Evolutionary conservation across 2,113 vertebrate genomes (phyloP).

Genomic region (Daphoenositta chrysoptera): DNA sequence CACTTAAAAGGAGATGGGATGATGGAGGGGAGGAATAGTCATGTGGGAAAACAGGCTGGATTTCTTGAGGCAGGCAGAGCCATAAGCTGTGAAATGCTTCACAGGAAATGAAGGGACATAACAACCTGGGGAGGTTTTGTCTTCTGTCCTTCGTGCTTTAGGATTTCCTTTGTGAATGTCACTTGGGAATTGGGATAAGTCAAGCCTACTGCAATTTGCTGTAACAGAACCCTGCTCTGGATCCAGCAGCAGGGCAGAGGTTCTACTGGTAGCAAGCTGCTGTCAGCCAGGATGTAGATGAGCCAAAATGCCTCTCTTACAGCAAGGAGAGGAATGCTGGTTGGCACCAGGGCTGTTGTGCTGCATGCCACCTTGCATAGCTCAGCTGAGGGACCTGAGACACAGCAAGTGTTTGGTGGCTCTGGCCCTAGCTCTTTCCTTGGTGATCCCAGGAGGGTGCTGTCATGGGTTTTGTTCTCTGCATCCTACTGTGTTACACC

Average conservation of each 20-base stretch:
- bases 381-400: background rate
- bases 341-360: background rate
- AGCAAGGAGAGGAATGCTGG: background rate
- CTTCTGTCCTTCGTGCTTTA: background rate
- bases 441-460: background rate
- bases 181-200: background rate
- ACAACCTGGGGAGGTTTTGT: background rate
- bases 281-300: background rate
- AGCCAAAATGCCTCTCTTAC: background rate
- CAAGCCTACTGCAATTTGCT: background rate
- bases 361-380: fast-evolving
- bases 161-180: background rate
- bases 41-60: background rate
- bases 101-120: background rate
- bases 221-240: background rate
- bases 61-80: background rate
- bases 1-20: background rate
- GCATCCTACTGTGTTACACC: background rate
- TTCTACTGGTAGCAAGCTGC: background rate
- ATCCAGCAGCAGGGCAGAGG: background rate
- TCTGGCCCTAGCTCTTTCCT: background rate
- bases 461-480: background rate
- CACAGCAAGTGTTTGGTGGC: background rate
- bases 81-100: background rate
- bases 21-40: background rate